Evolutionary conservation across 2,888 invertebrate genomes (phyloP), one percentile per base, ranked within the genome.

Genomic region (Eristalis tenax): DNA sequence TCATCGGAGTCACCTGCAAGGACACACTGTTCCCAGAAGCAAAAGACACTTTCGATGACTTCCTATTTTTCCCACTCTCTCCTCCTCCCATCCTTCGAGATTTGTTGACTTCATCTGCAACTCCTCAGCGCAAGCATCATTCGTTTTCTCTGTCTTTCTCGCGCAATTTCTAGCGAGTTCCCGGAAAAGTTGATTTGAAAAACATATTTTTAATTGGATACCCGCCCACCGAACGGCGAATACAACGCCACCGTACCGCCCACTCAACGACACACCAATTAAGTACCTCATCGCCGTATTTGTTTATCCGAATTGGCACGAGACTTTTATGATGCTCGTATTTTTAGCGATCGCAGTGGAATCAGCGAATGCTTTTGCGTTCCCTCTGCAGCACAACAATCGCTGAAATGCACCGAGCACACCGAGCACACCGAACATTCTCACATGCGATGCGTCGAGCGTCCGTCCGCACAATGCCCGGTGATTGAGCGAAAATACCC

Each of bases 251-350:
- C 32, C 11, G 4, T 23, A 10, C 1, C 22, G n/a, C 50, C 50
- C 50, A 50, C 50, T 50, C 50, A 50, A 8, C 50, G 38, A 68
- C 81, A 82, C 82, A 86, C 66, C 78, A 86, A 83, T 79, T 75
- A 86, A 75, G 79, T 86, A 83, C 86, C 74, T 83, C 86, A 83
- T 79, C 86, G 23, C 61, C 40, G 73, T 74, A 74, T 66, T 82
- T 86, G 78, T 79, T 83, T 82, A 86, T 83, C 76, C 70, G 57
- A 82, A 75, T 86, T 83, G 78, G 82, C 78, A 86, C 74, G 74
- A 82, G 65, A 83, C 75, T 83, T 64, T 65, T 66, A 38, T 69
- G 35, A 59, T 23, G 64, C 63, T 73, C n/a, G 68, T 74, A 82
- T 78, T 78, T 63, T 73, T 78, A 82, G 78, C 26, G 23, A 65